Percentiles rank a stretch among this genome's conserved stretches.
Evolutionary conservation across 2,888 invertebrate genomes (phyloP).

Genomic region (Synergus laeviventris): DNA sequence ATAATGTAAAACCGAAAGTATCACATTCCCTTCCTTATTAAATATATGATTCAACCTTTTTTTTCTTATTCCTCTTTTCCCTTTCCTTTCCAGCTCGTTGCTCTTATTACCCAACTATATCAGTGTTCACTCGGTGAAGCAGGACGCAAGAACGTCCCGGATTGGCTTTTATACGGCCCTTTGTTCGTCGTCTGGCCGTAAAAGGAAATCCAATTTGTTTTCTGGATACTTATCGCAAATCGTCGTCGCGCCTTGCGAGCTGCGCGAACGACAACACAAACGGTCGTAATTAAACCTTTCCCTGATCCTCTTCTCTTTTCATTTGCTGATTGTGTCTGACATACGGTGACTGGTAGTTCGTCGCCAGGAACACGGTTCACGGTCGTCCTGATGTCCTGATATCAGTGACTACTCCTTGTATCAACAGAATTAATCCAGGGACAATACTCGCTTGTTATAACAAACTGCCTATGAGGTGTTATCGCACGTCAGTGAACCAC

Average conservation of each 20-base stretch:
- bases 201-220: slow-evolving; percentile 69
- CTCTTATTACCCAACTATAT: background rate
- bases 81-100: background rate
- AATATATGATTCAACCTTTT: no score
- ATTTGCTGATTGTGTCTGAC: slow-evolving; percentile 32
- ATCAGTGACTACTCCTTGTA: background rate
- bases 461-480: background rate
- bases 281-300: slow-evolving; percentile 59
- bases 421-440: slow-evolving; percentile 22
- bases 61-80: background rate
- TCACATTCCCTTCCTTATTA: no score
- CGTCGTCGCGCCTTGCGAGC: slow-evolving; percentile 47
- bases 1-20: background rate
- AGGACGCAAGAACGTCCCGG: slow-evolving; percentile 19
- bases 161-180: slow-evolving; percentile 56
- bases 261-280: slow-evolving; percentile 51
- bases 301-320: slow-evolving; percentile 45
- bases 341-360: slow-evolving; percentile 11
- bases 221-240: slow-evolving; percentile 61
- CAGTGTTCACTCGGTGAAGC: background rate
- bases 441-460: slow-evolving; percentile 2
- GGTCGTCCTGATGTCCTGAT: slow-evolving; percentile 26
- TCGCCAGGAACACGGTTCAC: slow-evolving; percentile 30
- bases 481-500: background rate
- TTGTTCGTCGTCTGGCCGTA: slow-evolving; percentile 57